Percentiles rank a stretch among this genome's conserved stretches.
These are phyloP conservation scores for Poecilia wingei DNA, from an alignment of 2,797 vertebrate species.

Conservation along the genomic window DNA sequence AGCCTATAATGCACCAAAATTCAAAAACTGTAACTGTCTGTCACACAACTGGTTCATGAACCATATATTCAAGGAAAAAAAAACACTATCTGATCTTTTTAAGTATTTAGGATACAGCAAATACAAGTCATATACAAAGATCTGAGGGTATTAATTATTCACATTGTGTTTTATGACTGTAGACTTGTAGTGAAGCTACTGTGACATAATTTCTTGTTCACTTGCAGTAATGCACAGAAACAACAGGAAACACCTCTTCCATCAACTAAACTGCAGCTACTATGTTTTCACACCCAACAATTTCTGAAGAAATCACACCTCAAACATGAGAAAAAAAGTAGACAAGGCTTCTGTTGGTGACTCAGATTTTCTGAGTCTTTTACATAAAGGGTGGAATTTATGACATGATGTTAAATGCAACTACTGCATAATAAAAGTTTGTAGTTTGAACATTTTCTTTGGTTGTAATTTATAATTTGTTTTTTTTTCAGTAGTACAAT, in stretches of 20 bases:
- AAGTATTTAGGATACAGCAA: slow-evolving; percentile 24
- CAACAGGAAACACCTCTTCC: slow-evolving; percentile 15
- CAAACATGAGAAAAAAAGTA: slow-evolving; percentile 8
- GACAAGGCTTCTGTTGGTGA: slow-evolving; percentile 9
- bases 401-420: not conserved
- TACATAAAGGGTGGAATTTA: not conserved
- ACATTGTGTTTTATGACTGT: slow-evolving; percentile 23
- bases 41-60: not conserved
- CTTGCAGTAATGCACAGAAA: slow-evolving; percentile 17
- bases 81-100: not conserved
- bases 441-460: not conserved
- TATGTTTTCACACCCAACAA: not conserved
- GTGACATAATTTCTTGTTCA: slow-evolving; percentile 9
- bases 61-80: not conserved
- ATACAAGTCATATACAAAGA: slow-evolving; percentile 10
- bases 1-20: not conserved
- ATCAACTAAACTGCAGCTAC: slow-evolving; percentile 20
- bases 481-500: slow-evolving; percentile 3
- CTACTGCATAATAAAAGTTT: not conserved
- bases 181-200: slow-evolving; percentile 54
- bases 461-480: not conserved
- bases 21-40: not conserved
- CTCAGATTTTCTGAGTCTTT: slow-evolving; percentile 19
- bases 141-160: slow-evolving; percentile 6
- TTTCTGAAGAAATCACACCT: slow-evolving; percentile 24